A percentile compares a stretch with the other conserved stretches of the same genome.
Evolutionary conservation across 2,888 invertebrate genomes (phyloP).

Genomic region (Tachina fera): DNA sequence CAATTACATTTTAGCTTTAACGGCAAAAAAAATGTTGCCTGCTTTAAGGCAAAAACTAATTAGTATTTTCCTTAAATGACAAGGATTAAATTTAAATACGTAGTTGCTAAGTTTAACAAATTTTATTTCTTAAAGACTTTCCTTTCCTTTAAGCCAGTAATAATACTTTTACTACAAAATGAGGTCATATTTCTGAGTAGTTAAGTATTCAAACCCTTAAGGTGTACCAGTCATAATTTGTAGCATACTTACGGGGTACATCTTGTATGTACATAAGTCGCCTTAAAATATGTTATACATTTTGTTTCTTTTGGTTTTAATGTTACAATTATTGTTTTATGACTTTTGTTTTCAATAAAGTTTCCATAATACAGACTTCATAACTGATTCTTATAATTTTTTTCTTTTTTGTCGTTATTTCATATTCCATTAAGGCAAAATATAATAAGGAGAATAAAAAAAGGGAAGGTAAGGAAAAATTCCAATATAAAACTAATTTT

Average conservation of each 20-base stretch:
- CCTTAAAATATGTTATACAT: constrained; percentile 27
- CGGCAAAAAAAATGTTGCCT: background rate
- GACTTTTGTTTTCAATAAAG: constrained; percentile 36
- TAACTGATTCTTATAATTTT: background rate
- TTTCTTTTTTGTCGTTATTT: background rate
- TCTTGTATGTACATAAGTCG: background rate
- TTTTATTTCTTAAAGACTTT: background rate
- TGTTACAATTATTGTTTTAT: constrained; percentile 19
- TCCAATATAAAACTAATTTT: constrained; percentile 53
- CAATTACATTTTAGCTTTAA: constrained; percentile 13
- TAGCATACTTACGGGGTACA: constrained; percentile 15
- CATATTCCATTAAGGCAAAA: background rate
- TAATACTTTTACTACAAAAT: constrained; percentile 11
- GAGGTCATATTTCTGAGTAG: constrained; percentile 47
- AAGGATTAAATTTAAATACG: background rate
- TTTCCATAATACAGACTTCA: constrained; percentile 42
- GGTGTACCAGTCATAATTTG: constrained; percentile 32
- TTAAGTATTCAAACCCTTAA: constrained; percentile 52
- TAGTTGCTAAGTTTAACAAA: background rate
- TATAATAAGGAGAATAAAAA: background rate
- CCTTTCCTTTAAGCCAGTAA: background rate
- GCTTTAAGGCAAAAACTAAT: constrained; percentile 17
- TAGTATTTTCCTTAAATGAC: background rate
- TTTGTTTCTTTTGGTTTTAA: background rate
- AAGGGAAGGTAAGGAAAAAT: background rate